These are phyloP conservation scores for Ochropleura plecta DNA, from an alignment of 2,888 invertebrate species.

Conservation along the genomic window DNA sequence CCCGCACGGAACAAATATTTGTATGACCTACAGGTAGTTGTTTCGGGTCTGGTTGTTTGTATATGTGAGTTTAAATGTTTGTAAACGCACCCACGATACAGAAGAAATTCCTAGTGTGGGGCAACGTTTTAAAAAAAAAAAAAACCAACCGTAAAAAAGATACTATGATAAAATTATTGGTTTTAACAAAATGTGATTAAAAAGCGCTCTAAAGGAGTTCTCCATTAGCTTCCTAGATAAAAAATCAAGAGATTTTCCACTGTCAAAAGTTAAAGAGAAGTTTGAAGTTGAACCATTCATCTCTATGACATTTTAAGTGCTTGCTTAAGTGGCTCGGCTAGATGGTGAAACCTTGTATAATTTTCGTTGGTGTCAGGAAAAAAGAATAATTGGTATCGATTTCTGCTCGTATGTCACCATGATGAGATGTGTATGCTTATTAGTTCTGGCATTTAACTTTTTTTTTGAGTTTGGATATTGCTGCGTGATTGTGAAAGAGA, in stretches of 20 bases:
- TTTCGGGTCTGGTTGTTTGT: too few species aligned
- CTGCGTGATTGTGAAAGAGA: too few species aligned
- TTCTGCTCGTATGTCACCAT: constrained; percentile 1
- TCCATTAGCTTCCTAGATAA: constrained; percentile 70
- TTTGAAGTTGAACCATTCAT: constrained; percentile 80
- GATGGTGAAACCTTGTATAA: constrained; percentile 80
- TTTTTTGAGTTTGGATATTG: too few species aligned
- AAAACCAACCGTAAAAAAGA: background rate
- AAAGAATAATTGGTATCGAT: constrained; percentile 12
- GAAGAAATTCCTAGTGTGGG: too few species aligned
- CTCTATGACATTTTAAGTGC: constrained; percentile 84
- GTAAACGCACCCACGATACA: too few species aligned
- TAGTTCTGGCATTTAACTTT: background rate
- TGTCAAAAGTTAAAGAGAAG: constrained; percentile 76
- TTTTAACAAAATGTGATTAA: constrained; percentile 29
- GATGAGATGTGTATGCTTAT: background rate
- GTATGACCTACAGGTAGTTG: too few species aligned
- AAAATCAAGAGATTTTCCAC: constrained; percentile 70
- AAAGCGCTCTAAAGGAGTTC: constrained; percentile 25
- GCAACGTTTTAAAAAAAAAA: too few species aligned
- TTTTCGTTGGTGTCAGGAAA: constrained; percentile 60
- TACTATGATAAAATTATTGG: constrained; percentile 26
- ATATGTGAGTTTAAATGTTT: too few species aligned
- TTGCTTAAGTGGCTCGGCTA: constrained; percentile 75
- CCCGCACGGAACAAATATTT: too few species aligned